Evolutionary conservation across 2,797 vertebrate genomes (phyloP), one percentile per base, ranked within the genome.

Genomic region (Megalops cyprinoides): DNA sequence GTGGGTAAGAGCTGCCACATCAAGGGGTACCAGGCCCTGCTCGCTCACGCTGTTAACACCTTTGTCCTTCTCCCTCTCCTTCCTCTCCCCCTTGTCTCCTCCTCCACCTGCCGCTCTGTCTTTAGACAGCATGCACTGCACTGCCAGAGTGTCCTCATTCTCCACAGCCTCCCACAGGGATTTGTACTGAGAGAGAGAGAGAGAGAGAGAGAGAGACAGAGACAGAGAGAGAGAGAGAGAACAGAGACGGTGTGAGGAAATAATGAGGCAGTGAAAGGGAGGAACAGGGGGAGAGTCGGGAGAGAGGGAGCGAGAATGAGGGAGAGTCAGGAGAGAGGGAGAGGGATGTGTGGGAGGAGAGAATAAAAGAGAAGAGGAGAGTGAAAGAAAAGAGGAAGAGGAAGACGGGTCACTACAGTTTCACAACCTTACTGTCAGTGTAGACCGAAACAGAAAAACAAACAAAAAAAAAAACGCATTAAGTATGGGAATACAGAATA

Each of bases 141-240:
- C 93, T 1, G 92, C 92, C 85, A 93, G 75, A 34, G 92, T 92
- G 87, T 95, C 94, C 85, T 94, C 94, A 77, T 92, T 92, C 84
- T 95, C 94, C 89, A 95, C 93, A 0, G 94, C 94, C 56, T 95
- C 93, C 93, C 94, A 95, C 81, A 95, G 86, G 87, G 85, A 92
- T 77, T 87, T 88, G 86, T 94, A 94, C 94, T 95, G 80, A 90
- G 81, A 79, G 81, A 84, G 71, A 79, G 51, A 56, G 56, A 84
- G 31, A 39, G 49, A 58, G 78, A 77, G 82, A 46, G 74, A 80
- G 46, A 37, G 44, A 37, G 55, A 67, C 44, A 49, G 46, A 39
- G 25, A 67, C 42, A 77, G 58, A 39, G 31, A 37, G 65, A 71
- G 25, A 76, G 49, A 53, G 31, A 31, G 28, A 62, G 23, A 44